These are phyloP conservation scores for Synanthedon myopaeformis DNA, from an alignment of 2,888 invertebrate genomes.

Conservation along the genomic window DNA sequence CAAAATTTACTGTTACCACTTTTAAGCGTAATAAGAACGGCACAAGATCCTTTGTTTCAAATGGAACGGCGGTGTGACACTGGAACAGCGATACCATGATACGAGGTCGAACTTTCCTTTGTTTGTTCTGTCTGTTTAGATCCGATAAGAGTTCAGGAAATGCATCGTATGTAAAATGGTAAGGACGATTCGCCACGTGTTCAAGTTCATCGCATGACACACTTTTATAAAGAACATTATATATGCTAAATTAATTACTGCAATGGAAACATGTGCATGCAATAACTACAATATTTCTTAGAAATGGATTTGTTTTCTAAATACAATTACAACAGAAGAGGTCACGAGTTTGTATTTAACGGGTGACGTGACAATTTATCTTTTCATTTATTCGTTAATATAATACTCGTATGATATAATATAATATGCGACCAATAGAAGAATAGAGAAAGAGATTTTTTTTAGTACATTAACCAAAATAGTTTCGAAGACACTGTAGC, in stretches of 20 bases:
- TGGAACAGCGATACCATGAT: conserved; percentile 27
- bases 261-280: neutral
- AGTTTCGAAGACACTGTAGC: too few species aligned
- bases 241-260: neutral
- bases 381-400: too few species aligned
- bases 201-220: neutral
- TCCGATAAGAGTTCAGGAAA: neutral
- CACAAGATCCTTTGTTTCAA: conserved; percentile 35
- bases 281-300: neutral
- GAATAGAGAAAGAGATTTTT: too few species aligned
- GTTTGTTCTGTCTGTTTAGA: conserved; percentile 6
- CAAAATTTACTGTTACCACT: conserved; percentile 48
- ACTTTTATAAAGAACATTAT: neutral
- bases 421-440: too few species aligned
- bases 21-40: conserved; percentile 25
- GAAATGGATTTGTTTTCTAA: neutral
- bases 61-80: conserved; percentile 13
- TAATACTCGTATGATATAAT: too few species aligned
- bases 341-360: too few species aligned
- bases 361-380: too few species aligned
- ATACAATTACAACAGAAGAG: neutral
- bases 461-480: too few species aligned
- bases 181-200: neutral
- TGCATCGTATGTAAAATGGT: neutral
- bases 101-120: conserved; percentile 30